phyloP scores from a whole-genome alignment of 2,888 invertebrate species.

The Nebria brevicollis region DNA sequence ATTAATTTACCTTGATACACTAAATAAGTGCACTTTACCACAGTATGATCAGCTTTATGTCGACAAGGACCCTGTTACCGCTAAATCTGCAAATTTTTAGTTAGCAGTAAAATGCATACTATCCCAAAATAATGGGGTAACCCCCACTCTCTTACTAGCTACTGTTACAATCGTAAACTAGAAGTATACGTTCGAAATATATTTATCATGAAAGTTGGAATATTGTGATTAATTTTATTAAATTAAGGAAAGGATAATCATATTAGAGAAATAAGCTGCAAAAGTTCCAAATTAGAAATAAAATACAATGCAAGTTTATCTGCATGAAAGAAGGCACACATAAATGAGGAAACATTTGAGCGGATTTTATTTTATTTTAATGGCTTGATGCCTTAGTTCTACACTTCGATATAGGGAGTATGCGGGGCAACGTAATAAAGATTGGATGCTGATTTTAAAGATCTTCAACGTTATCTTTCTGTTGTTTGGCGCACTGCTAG shows the following conservation, averaged over 20 bases:
- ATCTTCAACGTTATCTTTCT: slow-evolving; percentile 38
- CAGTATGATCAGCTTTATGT: no score
- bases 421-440: slow-evolving; percentile 28
- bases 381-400: slow-evolving; percentile 35
- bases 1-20: no score
- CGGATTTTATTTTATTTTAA: slow-evolving; percentile 40
- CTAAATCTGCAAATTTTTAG: no score
- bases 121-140: no score
- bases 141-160: no score
- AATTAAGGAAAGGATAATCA: background rate
- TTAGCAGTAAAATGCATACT: no score
- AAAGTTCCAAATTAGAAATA: background rate
- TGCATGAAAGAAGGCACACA: slow-evolving; percentile 29
- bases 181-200: no score
- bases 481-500: slow-evolving; percentile 31
- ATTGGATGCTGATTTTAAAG: slow-evolving; percentile 40
- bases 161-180: no score
- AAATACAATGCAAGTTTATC: slow-evolving; percentile 34
- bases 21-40: no score
- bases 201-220: background rate
- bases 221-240: background rate
- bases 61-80: no score
- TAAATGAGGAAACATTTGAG: slow-evolving; percentile 22
- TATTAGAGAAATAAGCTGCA: background rate
- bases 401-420: background rate